These are phyloP conservation scores for Habroteleia sp. DNA, from an alignment of 2,888 invertebrate species.

Conservation along the genomic window DNA sequence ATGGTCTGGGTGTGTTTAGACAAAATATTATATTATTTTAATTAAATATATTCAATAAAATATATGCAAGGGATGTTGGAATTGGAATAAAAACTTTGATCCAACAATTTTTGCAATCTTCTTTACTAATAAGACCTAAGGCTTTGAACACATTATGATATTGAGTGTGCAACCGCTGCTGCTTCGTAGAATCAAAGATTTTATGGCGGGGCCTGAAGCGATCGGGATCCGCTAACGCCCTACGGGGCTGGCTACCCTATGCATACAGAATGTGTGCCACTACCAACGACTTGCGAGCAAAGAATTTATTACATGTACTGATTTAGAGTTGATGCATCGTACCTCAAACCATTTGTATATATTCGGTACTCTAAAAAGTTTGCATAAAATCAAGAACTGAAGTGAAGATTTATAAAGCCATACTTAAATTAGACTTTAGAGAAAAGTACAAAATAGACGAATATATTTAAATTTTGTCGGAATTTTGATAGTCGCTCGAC, in stretches of 20 bases:
- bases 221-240: conserved; percentile 70
- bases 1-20: too few relatives aligned
- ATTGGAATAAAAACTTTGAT: conserved; percentile 37
- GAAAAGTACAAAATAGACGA: too few relatives aligned
- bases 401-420: conserved; percentile 35
- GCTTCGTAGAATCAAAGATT: conserved; percentile 71
- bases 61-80: too few relatives aligned
- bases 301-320: conserved; percentile 79
- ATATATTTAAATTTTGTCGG: background rate
- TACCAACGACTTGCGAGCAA: conserved; percentile 73
- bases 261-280: conserved; percentile 79
- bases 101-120: conserved; percentile 37
- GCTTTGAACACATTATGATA: conserved; percentile 61
- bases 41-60: too few relatives aligned
- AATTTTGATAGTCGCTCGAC: too few relatives aligned
- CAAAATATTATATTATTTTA: too few relatives aligned
- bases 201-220: conserved; percentile 72
- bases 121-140: conserved; percentile 60
- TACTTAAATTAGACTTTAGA: too few relatives aligned
- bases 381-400: conserved; percentile 42
- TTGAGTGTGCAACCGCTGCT: conserved; percentile 59
- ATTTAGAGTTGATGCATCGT: conserved; percentile 70
- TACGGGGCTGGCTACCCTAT: conserved; percentile 77
- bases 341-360: conserved; percentile 29
- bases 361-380: conserved; percentile 26